Conservation (phyloP, 2,113 vertebrate genomes). For the Oncorhynchus clarkii region DNA sequence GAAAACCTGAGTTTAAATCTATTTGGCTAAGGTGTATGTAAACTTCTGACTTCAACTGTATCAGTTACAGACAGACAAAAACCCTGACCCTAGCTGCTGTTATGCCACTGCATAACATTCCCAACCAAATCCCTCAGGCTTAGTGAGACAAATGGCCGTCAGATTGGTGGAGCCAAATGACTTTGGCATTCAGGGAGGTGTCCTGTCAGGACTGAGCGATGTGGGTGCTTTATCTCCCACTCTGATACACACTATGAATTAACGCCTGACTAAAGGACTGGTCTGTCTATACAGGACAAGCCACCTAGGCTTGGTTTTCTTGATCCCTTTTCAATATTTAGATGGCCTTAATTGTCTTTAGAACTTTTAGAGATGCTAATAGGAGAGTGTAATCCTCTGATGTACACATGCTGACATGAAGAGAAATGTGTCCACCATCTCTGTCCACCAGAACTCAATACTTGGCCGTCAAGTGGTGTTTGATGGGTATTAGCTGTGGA, state of each 20-base stretch:
- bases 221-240: conserved; percentile 24
- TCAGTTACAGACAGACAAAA: neutral
- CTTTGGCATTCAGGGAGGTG: conserved; percentile 19
- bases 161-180: conserved; percentile 10
- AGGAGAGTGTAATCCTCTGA: neutral
- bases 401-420: conserved; percentile 3
- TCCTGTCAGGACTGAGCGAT: conserved; percentile 28
- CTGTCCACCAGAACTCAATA: conserved; percentile 24
- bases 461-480: conserved; percentile 25
- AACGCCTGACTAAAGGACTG: conserved; percentile 21
- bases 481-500: conserved; percentile 30
- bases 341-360: neutral
- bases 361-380: neutral
- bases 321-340: neutral
- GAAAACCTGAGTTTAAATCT: too few relatives aligned
- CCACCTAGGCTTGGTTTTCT: neutral
- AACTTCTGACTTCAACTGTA: neutral
- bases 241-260: conserved; percentile 10
- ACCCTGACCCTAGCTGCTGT: neutral
- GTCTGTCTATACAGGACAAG: neutral
- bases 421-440: conserved; percentile 21
- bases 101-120: neutral
- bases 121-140: neutral
- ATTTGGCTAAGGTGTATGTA: too few relatives aligned
- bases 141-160: conserved; percentile 6